Conservation (phyloP, 2,888 invertebrate genomes). For the Andrena dorsata region DNA sequence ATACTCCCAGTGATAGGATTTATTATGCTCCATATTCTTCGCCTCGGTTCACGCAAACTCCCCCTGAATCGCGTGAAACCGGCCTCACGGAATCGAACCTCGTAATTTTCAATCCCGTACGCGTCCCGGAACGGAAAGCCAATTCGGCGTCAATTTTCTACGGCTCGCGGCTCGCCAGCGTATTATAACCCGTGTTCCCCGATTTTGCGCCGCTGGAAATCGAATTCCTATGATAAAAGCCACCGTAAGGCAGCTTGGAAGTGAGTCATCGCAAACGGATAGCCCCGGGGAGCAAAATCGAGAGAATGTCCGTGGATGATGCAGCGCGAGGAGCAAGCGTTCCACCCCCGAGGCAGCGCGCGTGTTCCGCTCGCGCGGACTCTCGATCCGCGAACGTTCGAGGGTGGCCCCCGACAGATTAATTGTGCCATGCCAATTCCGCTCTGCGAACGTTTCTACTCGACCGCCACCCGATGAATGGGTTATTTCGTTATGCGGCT, state of each 20-base stretch:
- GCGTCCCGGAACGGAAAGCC: conserved; percentile 5
- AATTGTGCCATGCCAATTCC: conserved; percentile 57
- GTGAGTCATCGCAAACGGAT: conserved; percentile 33
- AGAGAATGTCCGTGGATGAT: conserved; percentile 13
- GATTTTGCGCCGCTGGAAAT: conserved; percentile 15
- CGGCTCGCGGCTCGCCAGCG: not conserved
- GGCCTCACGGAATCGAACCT: not conserved
- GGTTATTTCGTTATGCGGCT: conserved; percentile 60
- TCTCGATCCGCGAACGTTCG: conserved; percentile 3
- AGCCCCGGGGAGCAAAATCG: conserved; percentile 11
- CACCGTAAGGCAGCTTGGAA: conserved; percentile 2
- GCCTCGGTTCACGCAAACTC: not conserved
- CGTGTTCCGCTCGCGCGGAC: not conserved
- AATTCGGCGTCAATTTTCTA: conserved; percentile 36
- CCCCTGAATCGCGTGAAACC: not conserved
- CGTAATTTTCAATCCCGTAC: conserved; percentile 11
- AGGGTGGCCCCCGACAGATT: conserved; percentile 35
- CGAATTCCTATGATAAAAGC: conserved; percentile 20
- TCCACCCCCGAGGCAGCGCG: conserved; percentile 4
- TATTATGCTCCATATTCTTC: not conserved
- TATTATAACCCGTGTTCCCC: not conserved
- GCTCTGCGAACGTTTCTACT: conserved; percentile 19
- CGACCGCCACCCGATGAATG: conserved; percentile 3
- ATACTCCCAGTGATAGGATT: not conserved
- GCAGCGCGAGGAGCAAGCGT: not conserved